Conservation (phyloP, 2,888 invertebrate species). For the Eupeodes latifasciatus region DNA sequence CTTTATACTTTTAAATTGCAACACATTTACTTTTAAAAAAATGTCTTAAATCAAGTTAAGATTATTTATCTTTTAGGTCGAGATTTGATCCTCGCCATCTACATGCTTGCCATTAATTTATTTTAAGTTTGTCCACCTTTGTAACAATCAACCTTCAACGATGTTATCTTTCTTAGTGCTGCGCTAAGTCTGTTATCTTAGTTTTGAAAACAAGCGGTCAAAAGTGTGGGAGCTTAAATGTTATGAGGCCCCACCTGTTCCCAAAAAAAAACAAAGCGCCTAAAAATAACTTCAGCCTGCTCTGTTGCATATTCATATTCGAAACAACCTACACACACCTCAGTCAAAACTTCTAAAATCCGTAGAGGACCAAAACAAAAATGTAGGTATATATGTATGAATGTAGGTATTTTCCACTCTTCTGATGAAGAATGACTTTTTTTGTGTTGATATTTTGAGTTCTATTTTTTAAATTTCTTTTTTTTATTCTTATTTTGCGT, state of each 20-base stretch:
- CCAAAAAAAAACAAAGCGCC: background rate
- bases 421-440: constrained; percentile 60
- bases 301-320: background rate
- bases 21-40: too few relatives aligned
- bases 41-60: too few relatives aligned
- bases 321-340: background rate
- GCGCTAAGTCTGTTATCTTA: too few relatives aligned
- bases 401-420: constrained; percentile 12
- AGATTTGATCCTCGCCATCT: too few relatives aligned
- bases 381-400: background rate
- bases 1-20: too few relatives aligned
- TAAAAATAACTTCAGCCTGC: background rate
- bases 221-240: too few relatives aligned
- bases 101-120: too few relatives aligned
- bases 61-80: too few relatives aligned
- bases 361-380: constrained; percentile 67
- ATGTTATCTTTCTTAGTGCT: too few relatives aligned
- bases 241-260: background rate
- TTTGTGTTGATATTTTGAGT: constrained; percentile 28
- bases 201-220: too few relatives aligned
- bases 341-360: constrained; percentile 53
- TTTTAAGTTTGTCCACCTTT: too few relatives aligned
- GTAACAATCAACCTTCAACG: too few relatives aligned
- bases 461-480: constrained; percentile 21
- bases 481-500: constrained; percentile 23